Conservation (phyloP, 2,888 invertebrate genomes). For the Imbricaverruca yamaguchii region DNA sequence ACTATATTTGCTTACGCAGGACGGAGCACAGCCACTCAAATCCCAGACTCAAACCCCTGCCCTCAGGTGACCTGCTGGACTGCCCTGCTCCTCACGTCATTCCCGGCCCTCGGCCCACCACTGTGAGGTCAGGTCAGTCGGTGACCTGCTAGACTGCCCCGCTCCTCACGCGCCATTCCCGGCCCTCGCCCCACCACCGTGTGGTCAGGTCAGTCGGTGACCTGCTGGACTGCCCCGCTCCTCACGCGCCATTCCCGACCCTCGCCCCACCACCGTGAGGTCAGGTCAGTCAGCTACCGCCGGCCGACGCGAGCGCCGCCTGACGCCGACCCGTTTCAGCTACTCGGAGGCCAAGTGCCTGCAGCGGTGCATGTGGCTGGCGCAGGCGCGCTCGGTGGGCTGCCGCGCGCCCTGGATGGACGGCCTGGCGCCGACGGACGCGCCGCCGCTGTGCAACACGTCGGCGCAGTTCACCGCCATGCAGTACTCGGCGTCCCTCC, state of each 20-base stretch:
- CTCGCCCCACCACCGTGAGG: neutral
- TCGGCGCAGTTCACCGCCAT: neutral
- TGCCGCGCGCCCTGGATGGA: conserved; percentile 10
- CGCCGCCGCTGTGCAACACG: neutral
- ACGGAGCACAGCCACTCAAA: too few species aligned
- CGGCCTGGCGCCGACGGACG: neutral
- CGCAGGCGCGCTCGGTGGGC: neutral
- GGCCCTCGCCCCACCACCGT: neutral
- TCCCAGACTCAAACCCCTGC: too few species aligned
- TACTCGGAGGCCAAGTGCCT: neutral
- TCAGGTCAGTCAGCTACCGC: too few species aligned
- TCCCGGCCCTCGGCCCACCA: neutral
- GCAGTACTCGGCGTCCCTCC: neutral
- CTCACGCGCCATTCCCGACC: neutral
- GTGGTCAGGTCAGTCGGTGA: neutral
- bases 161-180: neutral
- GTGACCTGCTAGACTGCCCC: too few species aligned
- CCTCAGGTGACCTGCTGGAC: too few species aligned
- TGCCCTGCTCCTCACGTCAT: neutral
- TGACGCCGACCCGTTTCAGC: neutral
- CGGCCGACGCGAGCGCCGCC: too few species aligned
- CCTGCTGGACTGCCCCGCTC: too few species aligned
- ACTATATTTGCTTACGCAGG: too few species aligned
- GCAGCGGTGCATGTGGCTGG: neutral
- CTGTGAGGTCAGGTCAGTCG: too few species aligned